phyloP scores from a whole-genome alignment of 2,888 invertebrate genomes.

The Hedychridium roseum region DNA sequence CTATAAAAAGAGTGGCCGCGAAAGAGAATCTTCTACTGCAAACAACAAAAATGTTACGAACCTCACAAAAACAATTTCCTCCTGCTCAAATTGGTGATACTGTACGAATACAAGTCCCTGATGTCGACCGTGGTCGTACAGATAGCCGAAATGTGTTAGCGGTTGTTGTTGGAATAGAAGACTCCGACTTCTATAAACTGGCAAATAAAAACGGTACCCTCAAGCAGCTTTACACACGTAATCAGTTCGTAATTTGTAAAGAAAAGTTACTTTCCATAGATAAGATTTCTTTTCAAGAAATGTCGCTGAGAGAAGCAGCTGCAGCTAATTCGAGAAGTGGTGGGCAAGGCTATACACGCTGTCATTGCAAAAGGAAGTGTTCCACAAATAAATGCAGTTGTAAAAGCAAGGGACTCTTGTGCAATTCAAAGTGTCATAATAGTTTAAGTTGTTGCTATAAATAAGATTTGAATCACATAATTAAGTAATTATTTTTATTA shows the following conservation, averaged over 20 bases:
- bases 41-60: slow-evolving; percentile 29
- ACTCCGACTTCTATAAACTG: slow-evolving; percentile 35
- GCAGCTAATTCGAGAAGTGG: slow-evolving; percentile 29
- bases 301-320: slow-evolving; percentile 33
- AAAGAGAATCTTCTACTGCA: slow-evolving; percentile 25
- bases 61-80: slow-evolving; percentile 41
- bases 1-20: slow-evolving; percentile 24
- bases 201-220: slow-evolving; percentile 30
- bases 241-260: slow-evolving; percentile 35
- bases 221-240: slow-evolving; percentile 15
- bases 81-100: slow-evolving; percentile 31
- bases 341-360: slow-evolving; percentile 19
- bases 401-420: slow-evolving; percentile 29
- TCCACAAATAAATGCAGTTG: slow-evolving; percentile 30
- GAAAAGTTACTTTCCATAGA: slow-evolving; percentile 36
- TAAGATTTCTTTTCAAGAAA: slow-evolving; percentile 33
- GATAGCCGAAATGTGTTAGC: slow-evolving; percentile 37
- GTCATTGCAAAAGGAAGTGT: slow-evolving; percentile 24
- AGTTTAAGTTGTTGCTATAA: slow-evolving; percentile 18
- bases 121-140: slow-evolving; percentile 36
- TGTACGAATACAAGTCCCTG: slow-evolving; percentile 32
- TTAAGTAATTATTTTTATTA: slow-evolving; percentile 16
- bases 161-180: slow-evolving; percentile 33
- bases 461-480: slow-evolving; percentile 16
- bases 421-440: slow-evolving; percentile 34